Evolutionary conservation across 2,888 invertebrate species (phyloP).

Genomic region (Linyphia triangularis): DNA sequence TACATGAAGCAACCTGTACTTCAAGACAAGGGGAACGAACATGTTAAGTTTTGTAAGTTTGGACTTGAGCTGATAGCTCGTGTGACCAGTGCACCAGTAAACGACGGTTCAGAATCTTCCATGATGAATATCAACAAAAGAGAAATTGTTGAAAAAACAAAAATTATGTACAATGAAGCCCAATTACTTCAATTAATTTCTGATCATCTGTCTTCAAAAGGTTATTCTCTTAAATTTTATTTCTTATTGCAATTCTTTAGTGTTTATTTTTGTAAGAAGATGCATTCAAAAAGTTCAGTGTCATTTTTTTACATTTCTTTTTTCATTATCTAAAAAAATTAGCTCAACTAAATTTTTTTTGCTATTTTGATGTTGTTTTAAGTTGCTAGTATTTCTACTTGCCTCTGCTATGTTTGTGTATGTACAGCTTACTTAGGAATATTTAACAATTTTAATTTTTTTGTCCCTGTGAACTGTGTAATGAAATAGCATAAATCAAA

Average conservation of each 20-base stretch:
- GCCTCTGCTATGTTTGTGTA: too few relatives aligned
- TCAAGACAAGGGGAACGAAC: conserved; percentile 96
- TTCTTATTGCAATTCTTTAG: background rate
- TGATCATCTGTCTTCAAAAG: conserved; percentile 90
- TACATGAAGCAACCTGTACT: conserved; percentile 97
- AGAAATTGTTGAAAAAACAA: conserved; percentile 96
- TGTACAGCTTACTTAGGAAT: too few relatives aligned
- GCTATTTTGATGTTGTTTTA: too few relatives aligned
- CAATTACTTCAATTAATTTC: conserved; percentile 95
- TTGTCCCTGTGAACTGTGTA: too few relatives aligned
- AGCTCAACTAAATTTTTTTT: too few relatives aligned
- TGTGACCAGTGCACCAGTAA: conserved; percentile 91
- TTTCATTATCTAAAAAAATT: background rate
- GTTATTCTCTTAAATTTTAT: conserved; percentile 73
- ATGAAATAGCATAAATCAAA: too few relatives aligned
- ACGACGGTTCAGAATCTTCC: conserved; percentile 82
- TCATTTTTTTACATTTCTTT: background rate
- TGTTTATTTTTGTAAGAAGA: background rate
- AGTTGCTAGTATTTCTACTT: too few relatives aligned
- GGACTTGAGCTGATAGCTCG: conserved; percentile 93
- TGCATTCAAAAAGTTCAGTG: background rate
- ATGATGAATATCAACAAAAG: conserved; percentile 94
- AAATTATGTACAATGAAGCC: conserved; percentile 95
- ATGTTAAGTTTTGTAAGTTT: conserved; percentile 96
- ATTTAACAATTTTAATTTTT: too few relatives aligned